These are phyloP conservation scores for Falcaria lacertinaria DNA, from an alignment of 2,888 invertebrate genomes.

Conservation along the genomic window DNA sequence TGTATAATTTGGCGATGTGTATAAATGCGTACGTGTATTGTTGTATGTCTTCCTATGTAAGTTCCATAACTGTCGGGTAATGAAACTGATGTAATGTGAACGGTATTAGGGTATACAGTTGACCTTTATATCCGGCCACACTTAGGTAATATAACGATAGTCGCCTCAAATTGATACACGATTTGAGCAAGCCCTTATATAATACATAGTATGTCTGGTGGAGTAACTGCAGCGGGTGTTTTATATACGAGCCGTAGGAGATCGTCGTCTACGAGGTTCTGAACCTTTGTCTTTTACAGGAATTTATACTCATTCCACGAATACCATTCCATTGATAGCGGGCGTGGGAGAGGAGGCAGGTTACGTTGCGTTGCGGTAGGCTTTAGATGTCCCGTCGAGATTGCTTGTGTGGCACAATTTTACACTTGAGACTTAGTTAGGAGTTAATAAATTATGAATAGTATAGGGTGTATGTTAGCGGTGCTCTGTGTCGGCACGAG, in stretches of 20 bases:
- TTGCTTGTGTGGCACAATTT: constrained; percentile 73
- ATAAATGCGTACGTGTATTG: constrained; percentile 59
- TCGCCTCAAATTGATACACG: constrained; percentile 49
- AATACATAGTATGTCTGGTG: constrained; percentile 39
- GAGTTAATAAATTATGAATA: constrained; percentile 70
- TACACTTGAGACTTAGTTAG: constrained; percentile 71
- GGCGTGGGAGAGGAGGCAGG: constrained; percentile 18
- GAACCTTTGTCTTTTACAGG: constrained; percentile 55
- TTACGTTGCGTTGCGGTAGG: constrained; percentile 40
- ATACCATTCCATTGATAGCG: constrained; percentile 36
- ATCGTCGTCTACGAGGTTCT: constrained; percentile 55
- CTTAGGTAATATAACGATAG: constrained; percentile 56
- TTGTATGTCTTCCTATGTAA: constrained; percentile 77
- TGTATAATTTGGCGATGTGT: constrained; percentile 41
- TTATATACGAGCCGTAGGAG: constrained; percentile 56
- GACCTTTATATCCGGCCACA: constrained; percentile 66
- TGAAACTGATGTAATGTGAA: constrained; percentile 46
- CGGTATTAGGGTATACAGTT: constrained; percentile 57
- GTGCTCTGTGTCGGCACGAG: constrained; percentile 25
- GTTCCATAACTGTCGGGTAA: constrained; percentile 58
- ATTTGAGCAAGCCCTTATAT: constrained; percentile 47
- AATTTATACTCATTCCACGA: constrained; percentile 48
- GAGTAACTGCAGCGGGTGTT: constrained; percentile 52
- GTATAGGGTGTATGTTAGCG: constrained; percentile 50
- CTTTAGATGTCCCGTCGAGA: constrained; percentile 57